Conservation (phyloP, 2,797 vertebrate genomes). For the Trichosurus vulpecula region DNA sequence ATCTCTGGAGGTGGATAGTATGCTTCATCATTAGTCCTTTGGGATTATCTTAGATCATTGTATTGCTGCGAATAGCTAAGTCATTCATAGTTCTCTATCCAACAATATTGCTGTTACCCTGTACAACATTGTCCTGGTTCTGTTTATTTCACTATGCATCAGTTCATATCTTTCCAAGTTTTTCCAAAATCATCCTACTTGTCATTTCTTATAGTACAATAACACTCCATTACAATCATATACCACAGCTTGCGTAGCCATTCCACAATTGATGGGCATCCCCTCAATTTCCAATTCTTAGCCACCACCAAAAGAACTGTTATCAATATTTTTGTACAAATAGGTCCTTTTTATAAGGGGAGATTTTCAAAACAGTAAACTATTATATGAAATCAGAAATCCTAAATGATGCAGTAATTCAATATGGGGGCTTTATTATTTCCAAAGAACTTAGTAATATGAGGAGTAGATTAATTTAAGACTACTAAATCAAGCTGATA, state of each 20-base stretch:
- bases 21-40: neutral
- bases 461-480: slow-evolving; percentile 61
- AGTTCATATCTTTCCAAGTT: neutral
- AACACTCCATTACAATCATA: neutral
- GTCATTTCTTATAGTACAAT: neutral
- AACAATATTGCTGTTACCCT: neutral
- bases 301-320: neutral
- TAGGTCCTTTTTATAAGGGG: neutral
- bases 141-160: neutral
- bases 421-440: slow-evolving; percentile 41
- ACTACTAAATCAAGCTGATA: slow-evolving; percentile 23
- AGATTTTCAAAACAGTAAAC: neutral
- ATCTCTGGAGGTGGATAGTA: neutral
- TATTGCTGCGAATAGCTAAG: neutral
- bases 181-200: neutral
- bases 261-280: neutral
- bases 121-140: neutral
- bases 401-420: slow-evolving; percentile 42
- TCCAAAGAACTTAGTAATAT: slow-evolving; percentile 47
- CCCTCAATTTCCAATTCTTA: neutral
- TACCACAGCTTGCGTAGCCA: neutral
- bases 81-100: neutral
- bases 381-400: neutral
- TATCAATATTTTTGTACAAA: neutral
- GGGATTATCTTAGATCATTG: neutral